Conservation (phyloP, 2,797 vertebrate species). For the Microtus agrestis region DNA sequence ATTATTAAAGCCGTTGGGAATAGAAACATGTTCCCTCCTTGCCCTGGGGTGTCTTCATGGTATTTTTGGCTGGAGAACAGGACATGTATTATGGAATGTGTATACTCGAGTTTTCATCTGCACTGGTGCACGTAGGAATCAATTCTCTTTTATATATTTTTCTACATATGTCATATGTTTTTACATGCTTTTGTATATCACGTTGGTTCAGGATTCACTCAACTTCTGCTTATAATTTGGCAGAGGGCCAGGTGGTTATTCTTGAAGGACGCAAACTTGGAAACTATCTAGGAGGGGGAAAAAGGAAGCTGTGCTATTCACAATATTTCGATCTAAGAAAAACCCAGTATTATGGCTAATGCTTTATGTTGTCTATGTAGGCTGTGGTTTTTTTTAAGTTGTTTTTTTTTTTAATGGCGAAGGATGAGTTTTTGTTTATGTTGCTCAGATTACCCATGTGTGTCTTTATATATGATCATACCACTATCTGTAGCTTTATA, state of each 20-base stretch:
- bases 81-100: constrained; percentile 67
- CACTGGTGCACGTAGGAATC: not conserved
- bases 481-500: not conserved
- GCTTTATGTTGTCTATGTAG: not conserved
- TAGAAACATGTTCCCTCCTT: constrained; percentile 89
- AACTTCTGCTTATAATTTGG: constrained; percentile 78
- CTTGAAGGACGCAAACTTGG: constrained; percentile 77
- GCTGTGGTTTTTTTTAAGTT: not conserved
- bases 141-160: constrained; percentile 59
- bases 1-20: constrained; percentile 96
- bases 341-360: constrained; percentile 41
- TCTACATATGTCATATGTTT: constrained; percentile 60
- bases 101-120: constrained; percentile 1
- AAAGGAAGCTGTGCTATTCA: constrained; percentile 63
- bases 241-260: constrained; percentile 76
- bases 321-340: constrained; percentile 75
- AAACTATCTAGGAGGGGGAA: constrained; percentile 69
- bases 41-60: constrained; percentile 82
- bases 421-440: constrained; percentile 1
- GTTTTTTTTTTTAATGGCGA: not conserved
- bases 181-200: constrained; percentile 51
- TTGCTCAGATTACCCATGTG: constrained; percentile 22
- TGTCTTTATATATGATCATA: not conserved
- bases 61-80: constrained; percentile 78
- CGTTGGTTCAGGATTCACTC: constrained; percentile 66